phyloP scores from a whole-genome alignment of 2,113 vertebrate species.

The Pollimyrus isidori region DNA sequence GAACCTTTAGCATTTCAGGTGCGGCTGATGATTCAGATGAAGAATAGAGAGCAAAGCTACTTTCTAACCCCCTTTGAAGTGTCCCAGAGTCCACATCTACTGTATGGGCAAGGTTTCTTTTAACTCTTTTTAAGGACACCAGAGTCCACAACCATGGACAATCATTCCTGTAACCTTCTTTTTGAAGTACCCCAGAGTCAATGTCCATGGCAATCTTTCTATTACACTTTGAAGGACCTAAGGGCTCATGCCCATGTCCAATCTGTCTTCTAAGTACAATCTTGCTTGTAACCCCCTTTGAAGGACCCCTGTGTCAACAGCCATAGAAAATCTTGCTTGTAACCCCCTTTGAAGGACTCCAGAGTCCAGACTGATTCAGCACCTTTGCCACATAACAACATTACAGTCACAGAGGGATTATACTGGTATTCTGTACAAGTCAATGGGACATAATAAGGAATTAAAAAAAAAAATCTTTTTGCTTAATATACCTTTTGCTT shows the following conservation, averaged over 20 bases:
- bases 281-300: not conserved
- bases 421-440: not conserved
- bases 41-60: slow-evolving; percentile 31
- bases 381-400: not conserved
- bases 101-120: not conserved
- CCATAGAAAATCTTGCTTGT: not conserved
- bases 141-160: not conserved
- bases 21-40: slow-evolving; percentile 61
- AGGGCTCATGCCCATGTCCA: not conserved
- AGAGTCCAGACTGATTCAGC: not conserved
- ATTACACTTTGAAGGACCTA: not conserved
- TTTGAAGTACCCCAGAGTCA: not conserved
- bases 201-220: not conserved
- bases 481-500: not conserved
- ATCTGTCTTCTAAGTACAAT: not conserved
- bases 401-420: not conserved
- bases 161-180: not conserved
- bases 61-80: not conserved
- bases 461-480: not conserved
- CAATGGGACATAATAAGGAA: not conserved
- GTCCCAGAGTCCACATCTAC: not conserved
- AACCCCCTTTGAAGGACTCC: not conserved
- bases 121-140: not conserved
- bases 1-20: slow-evolving; percentile 58
- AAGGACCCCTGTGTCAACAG: not conserved